Evolutionary conservation across 2,888 invertebrate genomes (phyloP).

Genomic region (Drosophila helvetica): DNA sequence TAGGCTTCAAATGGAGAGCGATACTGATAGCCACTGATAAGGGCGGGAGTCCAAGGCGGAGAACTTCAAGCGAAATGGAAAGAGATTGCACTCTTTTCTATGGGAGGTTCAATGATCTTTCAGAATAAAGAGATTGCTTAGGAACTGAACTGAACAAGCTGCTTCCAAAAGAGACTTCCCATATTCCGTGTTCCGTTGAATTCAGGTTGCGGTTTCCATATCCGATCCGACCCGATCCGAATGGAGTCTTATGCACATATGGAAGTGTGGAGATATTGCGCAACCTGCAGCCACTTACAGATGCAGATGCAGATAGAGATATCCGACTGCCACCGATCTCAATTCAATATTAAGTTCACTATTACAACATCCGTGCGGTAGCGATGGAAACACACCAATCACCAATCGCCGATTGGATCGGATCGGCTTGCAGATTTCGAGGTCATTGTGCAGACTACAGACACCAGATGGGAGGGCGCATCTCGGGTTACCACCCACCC

Average conservation of each 20-base stretch:
- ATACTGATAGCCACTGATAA: too few relatives aligned
- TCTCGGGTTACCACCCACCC: conserved; percentile 50
- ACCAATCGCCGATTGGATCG: conserved; percentile 26
- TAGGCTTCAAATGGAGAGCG: not conserved
- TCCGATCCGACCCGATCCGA: conserved; percentile 16
- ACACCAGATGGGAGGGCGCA: conserved; percentile 28
- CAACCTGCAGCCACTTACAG: conserved; percentile 30
- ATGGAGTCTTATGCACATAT: conserved; percentile 6
- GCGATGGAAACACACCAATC: not conserved
- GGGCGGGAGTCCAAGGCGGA: too few relatives aligned
- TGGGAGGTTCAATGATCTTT: not conserved
- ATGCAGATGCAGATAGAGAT: not conserved
- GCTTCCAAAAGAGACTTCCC: conserved; percentile 12
- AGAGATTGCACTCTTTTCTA: too few relatives aligned
- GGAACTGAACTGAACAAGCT: conserved; percentile 4
- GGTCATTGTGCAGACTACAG: conserved; percentile 70
- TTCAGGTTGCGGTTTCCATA: conserved; percentile 39
- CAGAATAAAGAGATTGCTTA: not conserved
- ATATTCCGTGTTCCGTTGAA: conserved; percentile 22
- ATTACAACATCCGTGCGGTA: conserved; percentile 61
- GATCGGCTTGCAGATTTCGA: conserved; percentile 56
- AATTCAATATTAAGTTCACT: conserved; percentile 78
- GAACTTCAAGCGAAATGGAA: not conserved
- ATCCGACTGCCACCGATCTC: conserved; percentile 39
- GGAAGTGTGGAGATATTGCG: conserved; percentile 21